Percentiles rank a stretch among this genome's conserved stretches.
Conservation (phyloP, 1,140 invertebrate genomes). For the Lethocerus indicus region DNA sequence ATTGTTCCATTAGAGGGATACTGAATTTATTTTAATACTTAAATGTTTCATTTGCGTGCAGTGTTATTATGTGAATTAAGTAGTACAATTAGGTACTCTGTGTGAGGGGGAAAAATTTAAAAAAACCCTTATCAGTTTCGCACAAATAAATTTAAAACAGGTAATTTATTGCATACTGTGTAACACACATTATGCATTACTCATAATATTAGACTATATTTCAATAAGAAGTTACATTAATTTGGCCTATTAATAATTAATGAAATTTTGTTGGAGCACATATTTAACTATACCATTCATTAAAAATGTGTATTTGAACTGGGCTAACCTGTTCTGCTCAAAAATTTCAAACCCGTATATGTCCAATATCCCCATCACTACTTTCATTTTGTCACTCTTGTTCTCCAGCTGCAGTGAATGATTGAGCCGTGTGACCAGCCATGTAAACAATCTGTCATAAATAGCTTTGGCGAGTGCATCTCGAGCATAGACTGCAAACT, state of each 20-base stretch:
- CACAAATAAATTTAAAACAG: too few species aligned
- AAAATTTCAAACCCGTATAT: slow-evolving; percentile 79
- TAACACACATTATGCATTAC: neutral
- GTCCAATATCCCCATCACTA: slow-evolving; percentile 67
- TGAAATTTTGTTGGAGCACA: too few species aligned
- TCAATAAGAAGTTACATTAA: too few species aligned
- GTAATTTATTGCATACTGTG: too few species aligned
- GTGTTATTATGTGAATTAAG: neutral
- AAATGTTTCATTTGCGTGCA: too few species aligned
- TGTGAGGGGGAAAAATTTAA: too few species aligned
- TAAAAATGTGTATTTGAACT: neutral
- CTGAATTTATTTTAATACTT: too few species aligned
- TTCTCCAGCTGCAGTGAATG: slow-evolving; percentile 44
- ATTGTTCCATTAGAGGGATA: slow-evolving; percentile 52
- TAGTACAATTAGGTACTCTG: too few species aligned
- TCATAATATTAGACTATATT: neutral
- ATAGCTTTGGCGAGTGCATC: slow-evolving; percentile 77
- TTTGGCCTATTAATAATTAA: too few species aligned
- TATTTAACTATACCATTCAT: too few species aligned
- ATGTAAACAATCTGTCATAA: slow-evolving; percentile 76
- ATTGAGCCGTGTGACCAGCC: slow-evolving; percentile 70
- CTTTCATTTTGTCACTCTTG: slow-evolving; percentile 21
- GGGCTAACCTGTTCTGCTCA: slow-evolving; percentile 47
- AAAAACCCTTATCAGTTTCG: too few species aligned
- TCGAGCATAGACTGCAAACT: slow-evolving; percentile 60